Conservation (phyloP, 2,113 vertebrate genomes). For the Lethenteron camtschaticum region DNA sequence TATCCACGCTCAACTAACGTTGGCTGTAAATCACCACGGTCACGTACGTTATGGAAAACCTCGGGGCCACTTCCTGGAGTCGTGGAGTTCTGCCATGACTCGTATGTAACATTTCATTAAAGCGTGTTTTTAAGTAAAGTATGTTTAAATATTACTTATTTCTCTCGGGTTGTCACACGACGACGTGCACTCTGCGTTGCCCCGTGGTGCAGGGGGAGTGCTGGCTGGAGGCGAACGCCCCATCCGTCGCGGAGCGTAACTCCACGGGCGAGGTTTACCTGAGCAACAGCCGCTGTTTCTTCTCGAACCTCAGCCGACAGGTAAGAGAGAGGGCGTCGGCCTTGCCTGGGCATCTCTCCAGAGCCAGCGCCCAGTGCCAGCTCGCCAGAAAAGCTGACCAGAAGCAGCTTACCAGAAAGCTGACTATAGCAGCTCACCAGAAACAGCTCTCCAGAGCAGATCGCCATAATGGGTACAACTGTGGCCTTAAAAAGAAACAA, state of each 20-base stretch:
- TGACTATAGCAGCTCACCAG: too few relatives aligned
- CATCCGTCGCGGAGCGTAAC: conserved; percentile 9
- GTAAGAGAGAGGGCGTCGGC: conserved; percentile 11
- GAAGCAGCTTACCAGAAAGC: too few relatives aligned
- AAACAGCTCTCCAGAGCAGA: too few relatives aligned
- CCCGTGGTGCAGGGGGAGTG: conserved; percentile 32
- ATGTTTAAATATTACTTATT: not conserved
- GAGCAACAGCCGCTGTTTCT: conserved; percentile 41
- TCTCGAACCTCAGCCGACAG: conserved; percentile 31
- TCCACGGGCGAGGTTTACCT: conserved; percentile 28
- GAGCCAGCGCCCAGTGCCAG: not conserved
- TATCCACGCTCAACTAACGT: too few relatives aligned
- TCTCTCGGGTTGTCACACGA: not conserved
- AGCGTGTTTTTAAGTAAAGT: not conserved
- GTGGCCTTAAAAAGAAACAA: too few relatives aligned
- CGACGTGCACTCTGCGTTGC: not conserved
- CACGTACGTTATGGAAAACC: not conserved
- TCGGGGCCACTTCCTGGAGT: not conserved
- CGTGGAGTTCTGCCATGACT: not conserved
- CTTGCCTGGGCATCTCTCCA: too few relatives aligned
- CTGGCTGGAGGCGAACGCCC: conserved; percentile 28
- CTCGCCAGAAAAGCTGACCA: not conserved
- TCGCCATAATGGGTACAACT: too few relatives aligned
- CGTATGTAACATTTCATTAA: not conserved
- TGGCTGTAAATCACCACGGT: too few relatives aligned